phyloP scores from a whole-genome alignment of 2,797 vertebrate genomes.

The Delichon dasypus region DNA sequence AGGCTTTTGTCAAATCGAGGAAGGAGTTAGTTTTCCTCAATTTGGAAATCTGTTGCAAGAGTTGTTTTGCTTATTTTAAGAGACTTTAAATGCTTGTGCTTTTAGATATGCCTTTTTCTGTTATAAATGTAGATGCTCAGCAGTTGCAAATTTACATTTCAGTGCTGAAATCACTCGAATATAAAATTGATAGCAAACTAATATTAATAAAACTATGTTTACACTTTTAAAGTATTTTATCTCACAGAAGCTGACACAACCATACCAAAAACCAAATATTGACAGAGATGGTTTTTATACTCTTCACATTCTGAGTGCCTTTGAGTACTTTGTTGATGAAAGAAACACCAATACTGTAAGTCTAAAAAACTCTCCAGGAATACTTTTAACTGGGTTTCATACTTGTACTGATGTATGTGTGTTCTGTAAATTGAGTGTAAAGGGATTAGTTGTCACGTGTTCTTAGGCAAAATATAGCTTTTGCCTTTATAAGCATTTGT shows the following conservation, averaged over 20 bases:
- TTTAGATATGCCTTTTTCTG: not conserved
- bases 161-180: not conserved
- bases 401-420: not conserved
- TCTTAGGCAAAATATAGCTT: not conserved
- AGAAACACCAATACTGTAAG: rapidly evolving
- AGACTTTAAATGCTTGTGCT: not conserved
- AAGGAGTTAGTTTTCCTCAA: not conserved
- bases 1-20: not conserved
- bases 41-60: not conserved
- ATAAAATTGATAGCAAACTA: not conserved
- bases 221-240: not conserved
- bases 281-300: not conserved
- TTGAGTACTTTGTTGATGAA: not conserved
- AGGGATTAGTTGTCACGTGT: not conserved
- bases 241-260: not conserved
- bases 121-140: not conserved
- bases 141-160: not conserved
- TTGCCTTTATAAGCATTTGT: rapidly evolving
- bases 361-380: not conserved
- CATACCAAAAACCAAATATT: not conserved
- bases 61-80: not conserved
- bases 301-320: not conserved
- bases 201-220: not conserved
- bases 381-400: not conserved
- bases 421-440: not conserved